Evolutionary conservation across 1,140 invertebrate genomes (phyloP).

Genomic region (Megalonaias nervosa): DNA sequence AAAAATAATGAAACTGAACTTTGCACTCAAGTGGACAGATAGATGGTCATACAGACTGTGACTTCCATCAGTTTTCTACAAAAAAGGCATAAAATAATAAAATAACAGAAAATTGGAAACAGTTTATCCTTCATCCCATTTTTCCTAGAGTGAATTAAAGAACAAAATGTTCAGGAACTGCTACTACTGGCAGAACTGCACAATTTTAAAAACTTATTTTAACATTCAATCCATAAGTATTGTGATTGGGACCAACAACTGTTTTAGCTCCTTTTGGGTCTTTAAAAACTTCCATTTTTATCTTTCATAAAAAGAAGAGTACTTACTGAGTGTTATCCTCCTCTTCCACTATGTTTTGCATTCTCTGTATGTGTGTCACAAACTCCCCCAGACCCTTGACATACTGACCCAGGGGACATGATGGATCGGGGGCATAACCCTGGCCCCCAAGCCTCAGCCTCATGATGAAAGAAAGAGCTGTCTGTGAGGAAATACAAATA

Average conservation of each 20-base stretch:
- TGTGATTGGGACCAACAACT: conserved; percentile 1
- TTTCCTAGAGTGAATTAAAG: background rate
- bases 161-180: conserved; percentile 8
- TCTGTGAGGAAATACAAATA: conserved; percentile 42
- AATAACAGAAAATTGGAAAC: too few relatives aligned
- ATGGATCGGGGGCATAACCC: conserved; percentile 67
- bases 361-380: conserved; percentile 64
- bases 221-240: conserved; percentile 1
- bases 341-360: conserved; percentile 70
- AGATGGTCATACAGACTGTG: too few relatives aligned
- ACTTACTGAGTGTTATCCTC: conserved; percentile 54
- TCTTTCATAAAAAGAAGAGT: background rate
- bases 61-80: too few relatives aligned
- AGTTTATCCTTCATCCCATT: too few relatives aligned
- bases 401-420: conserved; percentile 55
- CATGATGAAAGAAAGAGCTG: conserved; percentile 64
- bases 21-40: too few relatives aligned
- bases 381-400: conserved; percentile 67
- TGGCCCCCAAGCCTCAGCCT: conserved; percentile 66
- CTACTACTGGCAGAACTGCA: background rate
- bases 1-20: too few relatives aligned
- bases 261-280: conserved; percentile 8
- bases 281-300: conserved; percentile 4
- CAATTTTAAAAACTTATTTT: background rate
- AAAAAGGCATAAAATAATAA: too few relatives aligned